Conservation (phyloP, 2,113 vertebrate genomes). For the Scomber colias region DNA sequence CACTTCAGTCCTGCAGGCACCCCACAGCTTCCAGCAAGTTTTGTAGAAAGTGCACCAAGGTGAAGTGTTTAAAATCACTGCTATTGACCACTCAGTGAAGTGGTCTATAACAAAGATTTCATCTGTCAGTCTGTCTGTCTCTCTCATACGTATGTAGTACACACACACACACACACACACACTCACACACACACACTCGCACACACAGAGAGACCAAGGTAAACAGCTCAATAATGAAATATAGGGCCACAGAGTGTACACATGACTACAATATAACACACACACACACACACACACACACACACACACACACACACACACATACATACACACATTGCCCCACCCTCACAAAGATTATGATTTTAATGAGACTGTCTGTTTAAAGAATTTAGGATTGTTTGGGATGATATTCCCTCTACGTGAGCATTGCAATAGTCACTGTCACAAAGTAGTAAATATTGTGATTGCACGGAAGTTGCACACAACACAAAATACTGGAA, state of each 20-base stretch:
- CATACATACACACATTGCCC: not conserved
- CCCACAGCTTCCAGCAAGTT: not conserved
- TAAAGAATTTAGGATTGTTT: too few relatives aligned
- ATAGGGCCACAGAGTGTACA: not conserved
- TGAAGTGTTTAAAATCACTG: not conserved
- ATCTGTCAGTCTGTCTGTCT: not conserved
- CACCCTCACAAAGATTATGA: not conserved
- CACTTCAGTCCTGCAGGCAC: not conserved
- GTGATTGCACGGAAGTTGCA: too few relatives aligned
- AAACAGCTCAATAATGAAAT: not conserved
- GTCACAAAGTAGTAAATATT: not conserved
- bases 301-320: not conserved
- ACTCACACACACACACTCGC: not conserved
- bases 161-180: too few relatives aligned
- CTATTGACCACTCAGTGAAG: not conserved
- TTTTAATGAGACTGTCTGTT: too few relatives aligned
- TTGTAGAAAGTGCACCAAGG: not conserved
- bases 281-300: too few relatives aligned
- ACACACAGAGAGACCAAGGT: not conserved
- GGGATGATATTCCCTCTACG: not conserved
- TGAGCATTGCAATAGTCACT: not conserved
- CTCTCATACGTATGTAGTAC: too few relatives aligned
- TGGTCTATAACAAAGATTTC: slow-evolving; percentile 3
- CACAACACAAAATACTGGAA: too few relatives aligned
- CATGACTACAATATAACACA: not conserved